Percentiles rank a stretch among this genome's conserved stretches.
These are phyloP conservation scores for Burhinus bistriatus DNA, from an alignment of 2,113 vertebrate species.

Conservation along the genomic window DNA sequence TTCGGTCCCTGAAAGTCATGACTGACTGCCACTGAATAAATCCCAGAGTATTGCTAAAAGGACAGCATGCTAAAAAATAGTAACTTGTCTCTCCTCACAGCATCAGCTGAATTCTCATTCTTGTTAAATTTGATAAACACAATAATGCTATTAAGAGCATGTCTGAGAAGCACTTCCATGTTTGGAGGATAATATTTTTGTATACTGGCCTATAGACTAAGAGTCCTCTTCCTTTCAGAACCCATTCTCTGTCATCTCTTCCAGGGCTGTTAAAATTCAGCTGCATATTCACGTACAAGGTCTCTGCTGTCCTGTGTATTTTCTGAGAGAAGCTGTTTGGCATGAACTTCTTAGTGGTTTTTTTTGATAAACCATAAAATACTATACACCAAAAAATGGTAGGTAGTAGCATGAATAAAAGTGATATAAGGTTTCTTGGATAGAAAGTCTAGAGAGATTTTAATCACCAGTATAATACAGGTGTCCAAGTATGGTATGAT, in stretches of 20 bases:
- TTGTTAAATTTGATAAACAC: not conserved
- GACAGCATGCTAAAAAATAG: not conserved
- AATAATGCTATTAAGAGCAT: not conserved
- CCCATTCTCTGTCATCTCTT: not conserved
- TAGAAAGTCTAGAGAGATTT: not conserved
- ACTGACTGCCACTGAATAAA: slow-evolving; percentile 14
- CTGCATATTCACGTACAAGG: not conserved
- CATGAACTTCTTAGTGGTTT: not conserved
- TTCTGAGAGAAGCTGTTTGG: not conserved
- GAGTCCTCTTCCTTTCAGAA: not conserved
- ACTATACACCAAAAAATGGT: not conserved
- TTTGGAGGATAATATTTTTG: not conserved
- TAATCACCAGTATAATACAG: not conserved
- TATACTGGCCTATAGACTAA: not conserved
- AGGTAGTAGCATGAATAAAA: not conserved
- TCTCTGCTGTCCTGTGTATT: not conserved
- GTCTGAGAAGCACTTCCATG: not conserved
- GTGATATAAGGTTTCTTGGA: not conserved
- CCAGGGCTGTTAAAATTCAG: not conserved
- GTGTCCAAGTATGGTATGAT: not conserved
- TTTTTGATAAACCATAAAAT: not conserved
- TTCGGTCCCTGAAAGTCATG: not conserved
- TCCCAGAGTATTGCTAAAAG: not conserved
- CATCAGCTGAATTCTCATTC: not conserved
- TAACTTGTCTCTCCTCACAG: not conserved